A percentile compares a stretch with the other conserved stretches of the same genome.
phyloP scores from a whole-genome alignment of 2,888 invertebrate genomes.

The Platycheirus rosarum region DNA sequence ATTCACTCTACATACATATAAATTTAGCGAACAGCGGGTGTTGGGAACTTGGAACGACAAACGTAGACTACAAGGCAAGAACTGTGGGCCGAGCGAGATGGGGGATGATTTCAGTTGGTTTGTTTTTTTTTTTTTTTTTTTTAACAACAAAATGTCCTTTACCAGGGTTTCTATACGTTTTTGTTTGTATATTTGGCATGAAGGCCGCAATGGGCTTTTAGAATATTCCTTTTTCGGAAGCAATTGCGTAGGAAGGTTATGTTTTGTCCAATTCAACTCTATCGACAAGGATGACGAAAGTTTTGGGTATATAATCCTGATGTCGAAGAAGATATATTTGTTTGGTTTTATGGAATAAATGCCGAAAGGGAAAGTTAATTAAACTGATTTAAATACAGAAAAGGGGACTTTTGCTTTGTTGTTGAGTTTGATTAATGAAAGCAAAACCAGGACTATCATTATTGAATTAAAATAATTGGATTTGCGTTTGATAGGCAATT shows the following conservation, averaged over 20 bases:
- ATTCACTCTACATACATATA: conserved; percentile 39
- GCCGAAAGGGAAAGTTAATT: conserved; percentile 34
- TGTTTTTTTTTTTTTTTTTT: conserved; percentile 29
- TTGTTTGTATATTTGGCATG: conserved; percentile 14
- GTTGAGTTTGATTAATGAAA: conserved; percentile 4
- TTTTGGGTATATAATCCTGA: not conserved
- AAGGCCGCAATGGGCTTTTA: conserved; percentile 46
- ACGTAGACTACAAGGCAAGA: not conserved
- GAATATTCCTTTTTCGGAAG: conserved; percentile 7
- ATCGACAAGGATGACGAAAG: not conserved
- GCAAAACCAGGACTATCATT: not conserved
- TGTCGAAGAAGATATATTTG: conserved; percentile 20
- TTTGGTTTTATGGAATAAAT: not conserved
- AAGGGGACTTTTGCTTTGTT: conserved; percentile 1
- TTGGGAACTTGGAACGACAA: conserved; percentile 5
- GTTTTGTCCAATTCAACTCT: not conserved
- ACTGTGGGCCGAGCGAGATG: not conserved
- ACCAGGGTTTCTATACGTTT: conserved; percentile 32
- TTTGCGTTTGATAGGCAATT: too few species aligned
- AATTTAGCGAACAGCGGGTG: conserved; percentile 4
- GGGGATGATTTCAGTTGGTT: conserved; percentile 17
- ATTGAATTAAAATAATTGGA: not conserved
- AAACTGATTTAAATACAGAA: conserved; percentile 2
- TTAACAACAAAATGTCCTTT: conserved; percentile 60
- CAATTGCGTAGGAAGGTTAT: not conserved